Evolutionary conservation across 2,888 invertebrate species (phyloP), one percentile per base, ranked within the genome.

Genomic region (Cecidostiba fungosa): DNA sequence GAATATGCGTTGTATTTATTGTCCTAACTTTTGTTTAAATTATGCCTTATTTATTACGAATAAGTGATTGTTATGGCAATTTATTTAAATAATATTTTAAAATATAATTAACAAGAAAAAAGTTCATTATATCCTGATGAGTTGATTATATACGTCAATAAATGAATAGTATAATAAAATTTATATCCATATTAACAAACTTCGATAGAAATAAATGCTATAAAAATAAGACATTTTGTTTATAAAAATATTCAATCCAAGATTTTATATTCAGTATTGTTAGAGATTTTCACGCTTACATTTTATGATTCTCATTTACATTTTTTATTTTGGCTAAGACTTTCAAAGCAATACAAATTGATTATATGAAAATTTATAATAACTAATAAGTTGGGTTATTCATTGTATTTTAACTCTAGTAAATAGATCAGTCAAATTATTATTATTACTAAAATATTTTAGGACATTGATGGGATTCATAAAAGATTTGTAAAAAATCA

Each of bases 311-410:
- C 54, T 54, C 54, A 4, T 19, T 1, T 19, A 54, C 5, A 1
- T 54, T 1, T 54, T 6, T 54, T 54, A 16, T 50, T 50, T 16
- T 47, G 47, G 47, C 47, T 47, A 47, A 47, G 5, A 47, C 5
- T 47, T 47, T 14, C 10, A 47, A 47, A 10, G 10, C 10, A 4
- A 47, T 6, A 6, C 3, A 47, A 47, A 47, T 10, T 47, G 8
- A 16, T 47, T 50, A 50, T 6, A 73, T 14, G 59, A 73, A 73
- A 32, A 47, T 47, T 16, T 54, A n/a, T n/a, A n/a, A n/a, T n/a
- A n/a, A 72, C 54, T 81, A n/a, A 81, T 81, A 74, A 29, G 29
- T 73, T 26, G 19, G 10, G 6, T 39, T 54, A 2, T 19, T 54
- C 19, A 54, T n/a, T 54, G 3, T n/a, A 16, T 54, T 16, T n/a